Conservation (phyloP, 2,797 vertebrate species). For the Sandelia bainsii region DNA sequence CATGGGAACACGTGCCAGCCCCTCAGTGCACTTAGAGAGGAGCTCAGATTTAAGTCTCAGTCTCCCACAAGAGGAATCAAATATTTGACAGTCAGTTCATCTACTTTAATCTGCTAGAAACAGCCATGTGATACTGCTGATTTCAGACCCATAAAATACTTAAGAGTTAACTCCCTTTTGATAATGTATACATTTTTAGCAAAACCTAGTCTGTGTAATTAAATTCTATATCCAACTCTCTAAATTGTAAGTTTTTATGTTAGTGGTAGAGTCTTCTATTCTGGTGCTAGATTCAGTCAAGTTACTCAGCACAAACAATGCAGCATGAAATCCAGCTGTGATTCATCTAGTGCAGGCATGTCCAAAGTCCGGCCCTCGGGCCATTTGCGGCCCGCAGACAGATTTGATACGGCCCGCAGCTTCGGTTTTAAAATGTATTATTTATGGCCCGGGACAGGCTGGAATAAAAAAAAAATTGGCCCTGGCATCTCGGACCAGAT, state of each 20-base stretch:
- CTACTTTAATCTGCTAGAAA: neutral
- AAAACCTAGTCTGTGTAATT: neutral
- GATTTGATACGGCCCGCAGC: too few relatives aligned
- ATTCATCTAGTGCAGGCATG: too few relatives aligned
- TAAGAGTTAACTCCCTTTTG: neutral
- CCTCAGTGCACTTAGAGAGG: constrained; percentile 10
- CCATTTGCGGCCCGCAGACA: too few relatives aligned
- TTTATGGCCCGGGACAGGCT: too few relatives aligned
- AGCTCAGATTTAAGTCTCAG: constrained; percentile 2
- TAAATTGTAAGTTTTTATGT: neutral
- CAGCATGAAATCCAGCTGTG: neutral
- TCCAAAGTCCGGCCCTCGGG: too few relatives aligned
- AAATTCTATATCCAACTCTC: neutral
- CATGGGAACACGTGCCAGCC: neutral
- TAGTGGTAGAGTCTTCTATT: neutral
- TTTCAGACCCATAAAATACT: neutral
- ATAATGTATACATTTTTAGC: neutral
- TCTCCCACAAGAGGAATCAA: neutral
- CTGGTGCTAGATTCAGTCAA: neutral
- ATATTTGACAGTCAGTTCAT: neutral
- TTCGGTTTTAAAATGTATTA: too few relatives aligned
- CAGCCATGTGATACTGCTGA: neutral
- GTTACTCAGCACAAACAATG: neutral
- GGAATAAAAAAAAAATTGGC: too few relatives aligned
- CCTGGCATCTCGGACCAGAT: too few relatives aligned